phyloP scores from a whole-genome alignment of 2,113 vertebrate genomes.

The Alouatta palliata region DNA sequence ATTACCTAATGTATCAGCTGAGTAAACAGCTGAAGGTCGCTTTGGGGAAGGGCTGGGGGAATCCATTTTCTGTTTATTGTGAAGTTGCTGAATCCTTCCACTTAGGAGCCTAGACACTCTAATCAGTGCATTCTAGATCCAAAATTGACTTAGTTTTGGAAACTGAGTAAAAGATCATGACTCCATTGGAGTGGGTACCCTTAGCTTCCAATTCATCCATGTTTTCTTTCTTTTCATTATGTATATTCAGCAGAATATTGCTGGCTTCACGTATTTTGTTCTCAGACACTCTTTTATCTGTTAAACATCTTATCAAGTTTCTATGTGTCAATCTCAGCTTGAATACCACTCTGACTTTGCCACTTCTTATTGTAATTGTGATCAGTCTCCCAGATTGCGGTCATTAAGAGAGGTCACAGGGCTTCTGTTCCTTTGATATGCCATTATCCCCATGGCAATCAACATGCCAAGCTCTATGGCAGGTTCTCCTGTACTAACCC shows the following conservation, averaged over 20 bases:
- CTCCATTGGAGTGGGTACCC: background rate
- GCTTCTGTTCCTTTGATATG: background rate
- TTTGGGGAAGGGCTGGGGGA: background rate
- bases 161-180: background rate
- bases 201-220: background rate
- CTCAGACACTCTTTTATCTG: background rate
- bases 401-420: background rate
- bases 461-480: background rate
- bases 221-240: background rate
- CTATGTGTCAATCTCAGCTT: background rate
- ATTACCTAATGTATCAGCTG: background rate
- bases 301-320: background rate
- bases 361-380: background rate
- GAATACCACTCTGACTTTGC: background rate
- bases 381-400: background rate
- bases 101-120: background rate
- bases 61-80: background rate
- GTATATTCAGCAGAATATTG: background rate
- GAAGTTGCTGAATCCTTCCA: background rate
- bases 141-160: background rate
- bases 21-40: background rate
- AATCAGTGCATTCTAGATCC: background rate
- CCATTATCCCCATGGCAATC: background rate
- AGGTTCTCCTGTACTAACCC: background rate
- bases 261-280: background rate